phyloP scores from a whole-genome alignment of 2,888 invertebrate genomes.

The Trachelus stipa region DNA sequence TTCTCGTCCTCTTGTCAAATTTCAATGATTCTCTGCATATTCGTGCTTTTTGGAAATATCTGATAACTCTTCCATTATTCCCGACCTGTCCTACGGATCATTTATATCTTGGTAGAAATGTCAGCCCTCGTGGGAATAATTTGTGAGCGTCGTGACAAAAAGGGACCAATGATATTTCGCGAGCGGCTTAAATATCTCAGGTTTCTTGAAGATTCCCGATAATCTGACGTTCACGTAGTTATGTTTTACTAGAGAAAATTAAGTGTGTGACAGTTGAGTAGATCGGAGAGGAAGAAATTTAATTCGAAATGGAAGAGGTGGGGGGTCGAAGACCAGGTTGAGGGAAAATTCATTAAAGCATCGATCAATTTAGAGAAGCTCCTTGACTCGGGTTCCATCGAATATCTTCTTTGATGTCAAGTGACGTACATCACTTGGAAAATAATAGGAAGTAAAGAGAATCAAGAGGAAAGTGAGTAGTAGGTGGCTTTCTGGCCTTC shows the following conservation, averaged over 20 bases:
- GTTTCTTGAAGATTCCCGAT: background rate
- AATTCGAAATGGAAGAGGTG: background rate
- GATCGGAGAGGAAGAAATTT: background rate
- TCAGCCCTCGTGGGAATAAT: background rate
- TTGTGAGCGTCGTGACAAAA: background rate
- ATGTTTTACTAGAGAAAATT: background rate
- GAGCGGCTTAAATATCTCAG: background rate
- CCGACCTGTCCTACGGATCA: background rate
- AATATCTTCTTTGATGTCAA: background rate
- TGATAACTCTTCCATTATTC: background rate
- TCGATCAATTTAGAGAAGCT: slow-evolving; percentile 1
- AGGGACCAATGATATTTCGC: background rate
- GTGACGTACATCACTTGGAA: background rate
- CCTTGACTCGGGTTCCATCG: background rate
- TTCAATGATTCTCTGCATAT: background rate
- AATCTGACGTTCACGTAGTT: background rate
- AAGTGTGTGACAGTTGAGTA: background rate
- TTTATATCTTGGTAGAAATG: background rate
- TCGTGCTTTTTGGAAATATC: background rate
- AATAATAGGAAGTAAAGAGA: background rate
- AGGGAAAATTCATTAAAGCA: slow-evolving; percentile 1
- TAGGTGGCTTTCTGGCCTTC: background rate
- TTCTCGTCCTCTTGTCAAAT: background rate
- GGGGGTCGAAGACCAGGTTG: background rate
- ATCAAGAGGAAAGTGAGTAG: background rate